Evolutionary conservation across 2,113 vertebrate species (phyloP).

Genomic region (Ptilorrhoa leucosticta): DNA sequence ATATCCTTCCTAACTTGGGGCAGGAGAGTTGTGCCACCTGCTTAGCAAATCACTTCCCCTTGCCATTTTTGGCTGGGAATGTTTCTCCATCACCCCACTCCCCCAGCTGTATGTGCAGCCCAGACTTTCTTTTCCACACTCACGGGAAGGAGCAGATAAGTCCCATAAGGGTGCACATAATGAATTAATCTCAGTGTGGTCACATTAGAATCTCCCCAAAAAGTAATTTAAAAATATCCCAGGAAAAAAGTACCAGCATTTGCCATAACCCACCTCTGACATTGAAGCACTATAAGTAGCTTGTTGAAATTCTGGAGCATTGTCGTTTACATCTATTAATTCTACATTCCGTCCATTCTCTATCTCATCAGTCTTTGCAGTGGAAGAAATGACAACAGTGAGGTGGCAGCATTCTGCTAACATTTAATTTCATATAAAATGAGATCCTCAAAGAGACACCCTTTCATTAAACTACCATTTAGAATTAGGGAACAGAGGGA

Average conservation of each 20-base stretch:
- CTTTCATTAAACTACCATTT: neutral
- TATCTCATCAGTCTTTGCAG: neutral
- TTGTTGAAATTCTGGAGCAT: conserved; percentile 65
- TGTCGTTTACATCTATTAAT: conserved; percentile 67
- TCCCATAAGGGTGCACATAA: rapidly evolving
- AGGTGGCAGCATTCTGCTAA: neutral
- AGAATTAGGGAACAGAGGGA: neutral
- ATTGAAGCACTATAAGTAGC: conserved; percentile 1
- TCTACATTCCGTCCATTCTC: conserved; percentile 4
- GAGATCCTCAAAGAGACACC: neutral
- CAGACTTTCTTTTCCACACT: neutral
- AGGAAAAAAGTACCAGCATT: neutral
- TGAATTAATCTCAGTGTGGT: neutral
- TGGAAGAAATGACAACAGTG: neutral
- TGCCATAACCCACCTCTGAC: conserved; percentile 68
- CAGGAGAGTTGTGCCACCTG: neutral
- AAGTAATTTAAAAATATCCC: neutral
- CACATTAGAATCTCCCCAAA: neutral
- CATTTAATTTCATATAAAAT: neutral
- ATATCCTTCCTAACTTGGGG: neutral
- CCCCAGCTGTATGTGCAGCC: neutral
- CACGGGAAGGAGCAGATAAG: rapidly evolving
- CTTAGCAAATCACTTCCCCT: neutral
- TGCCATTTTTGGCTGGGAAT: neutral
- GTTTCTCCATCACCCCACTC: neutral